Percentiles rank a stretch among this genome's conserved stretches.
Evolutionary conservation across 1,140 invertebrate genomes (phyloP).

Genomic region (Leptonema lineaticorne): DNA sequence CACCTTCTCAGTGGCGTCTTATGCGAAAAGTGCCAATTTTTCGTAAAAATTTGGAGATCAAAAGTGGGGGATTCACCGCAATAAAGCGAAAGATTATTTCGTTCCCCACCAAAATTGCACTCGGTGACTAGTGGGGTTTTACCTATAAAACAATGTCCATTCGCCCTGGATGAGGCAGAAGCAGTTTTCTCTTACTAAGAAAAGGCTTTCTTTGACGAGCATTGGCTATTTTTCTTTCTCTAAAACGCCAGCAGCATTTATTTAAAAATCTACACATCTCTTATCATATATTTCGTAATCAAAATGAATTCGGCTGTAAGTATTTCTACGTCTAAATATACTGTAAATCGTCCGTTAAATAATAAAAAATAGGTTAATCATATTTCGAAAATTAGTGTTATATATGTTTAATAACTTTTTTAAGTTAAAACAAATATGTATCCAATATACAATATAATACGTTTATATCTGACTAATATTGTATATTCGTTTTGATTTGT

Average conservation of each 20-base stretch:
- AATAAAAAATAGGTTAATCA: too few species aligned
- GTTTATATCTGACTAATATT: too few species aligned
- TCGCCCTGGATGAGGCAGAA: constrained; percentile 27
- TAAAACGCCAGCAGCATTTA: constrained; percentile 7
- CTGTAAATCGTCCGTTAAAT: too few species aligned
- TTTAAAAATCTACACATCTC: too few species aligned
- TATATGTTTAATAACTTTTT: too few species aligned
- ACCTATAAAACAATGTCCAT: constrained; percentile 14
- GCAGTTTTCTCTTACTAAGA: constrained; percentile 40
- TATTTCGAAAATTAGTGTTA: too few species aligned
- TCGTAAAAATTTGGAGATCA: constrained; percentile 15
- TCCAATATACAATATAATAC: too few species aligned
- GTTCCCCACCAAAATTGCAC: constrained; percentile 18
- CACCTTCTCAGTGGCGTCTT: too few species aligned
- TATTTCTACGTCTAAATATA: not conserved
- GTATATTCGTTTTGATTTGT: too few species aligned
- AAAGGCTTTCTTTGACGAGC: constrained; percentile 37
- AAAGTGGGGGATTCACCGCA: constrained; percentile 10
- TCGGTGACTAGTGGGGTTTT: constrained; percentile 6
- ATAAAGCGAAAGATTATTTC: constrained; percentile 1
- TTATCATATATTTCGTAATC: not conserved
- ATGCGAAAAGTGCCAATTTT: constrained; percentile 17
- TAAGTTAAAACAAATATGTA: too few species aligned
- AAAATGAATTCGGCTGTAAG: constrained; percentile 36
- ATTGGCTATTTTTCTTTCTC: too few species aligned